A percentile compares a stretch with the other conserved stretches of the same genome.
Conservation (phyloP, 2,797 vertebrate genomes). For the Ictinia mississippiensis region DNA sequence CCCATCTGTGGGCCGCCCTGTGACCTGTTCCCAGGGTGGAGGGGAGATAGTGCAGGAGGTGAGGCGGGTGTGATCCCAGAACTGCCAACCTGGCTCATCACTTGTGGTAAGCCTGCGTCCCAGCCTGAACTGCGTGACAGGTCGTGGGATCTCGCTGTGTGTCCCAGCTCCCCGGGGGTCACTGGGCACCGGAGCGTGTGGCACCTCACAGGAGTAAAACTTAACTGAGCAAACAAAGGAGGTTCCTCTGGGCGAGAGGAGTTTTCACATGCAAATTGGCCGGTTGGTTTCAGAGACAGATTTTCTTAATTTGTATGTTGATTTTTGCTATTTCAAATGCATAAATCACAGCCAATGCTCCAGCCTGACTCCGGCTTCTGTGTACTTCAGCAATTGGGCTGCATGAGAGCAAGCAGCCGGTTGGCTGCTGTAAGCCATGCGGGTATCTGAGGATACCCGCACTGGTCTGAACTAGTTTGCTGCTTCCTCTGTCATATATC, state of each 20-base stretch:
- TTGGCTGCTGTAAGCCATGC: not conserved
- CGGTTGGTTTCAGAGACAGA: not conserved
- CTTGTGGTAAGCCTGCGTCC: not conserved
- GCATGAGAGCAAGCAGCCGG: not conserved
- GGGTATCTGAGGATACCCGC: not conserved
- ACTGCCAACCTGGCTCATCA: not conserved
- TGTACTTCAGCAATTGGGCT: not conserved
- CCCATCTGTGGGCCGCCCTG: not conserved
- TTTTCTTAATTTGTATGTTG: constrained; percentile 29
- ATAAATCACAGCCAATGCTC: not conserved
- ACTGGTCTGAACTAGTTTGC: not conserved
- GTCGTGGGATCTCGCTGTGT: not conserved
- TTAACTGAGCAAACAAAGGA: not conserved
- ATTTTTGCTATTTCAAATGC: constrained; percentile 5
- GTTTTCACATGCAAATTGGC: not conserved
- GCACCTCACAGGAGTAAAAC: not conserved
- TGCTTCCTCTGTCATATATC: not conserved
- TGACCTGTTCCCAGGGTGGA: not conserved
- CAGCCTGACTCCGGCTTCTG: not conserved
- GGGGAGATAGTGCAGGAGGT: not conserved
- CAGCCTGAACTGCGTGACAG: not conserved
- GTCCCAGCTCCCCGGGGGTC: not conserved
- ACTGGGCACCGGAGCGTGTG: rapidly evolving
- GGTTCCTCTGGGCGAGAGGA: rapidly evolving
- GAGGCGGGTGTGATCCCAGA: not conserved